These are phyloP conservation scores for Epinephelus cyanopodus DNA, from an alignment of 2,113 vertebrate species.

Conservation along the genomic window DNA sequence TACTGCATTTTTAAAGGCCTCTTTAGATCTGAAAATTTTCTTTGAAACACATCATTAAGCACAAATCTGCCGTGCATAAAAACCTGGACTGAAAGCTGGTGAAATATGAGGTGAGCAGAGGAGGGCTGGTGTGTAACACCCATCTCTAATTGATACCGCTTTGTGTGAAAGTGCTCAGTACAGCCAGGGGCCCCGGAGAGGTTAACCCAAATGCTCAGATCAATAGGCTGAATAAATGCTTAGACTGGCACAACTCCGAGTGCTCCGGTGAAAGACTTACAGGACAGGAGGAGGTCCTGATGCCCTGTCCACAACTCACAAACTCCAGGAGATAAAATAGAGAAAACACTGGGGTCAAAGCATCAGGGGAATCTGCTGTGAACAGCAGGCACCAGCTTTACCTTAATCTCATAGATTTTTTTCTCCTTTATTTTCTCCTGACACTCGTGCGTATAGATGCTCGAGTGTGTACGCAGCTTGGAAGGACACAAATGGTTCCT, in stretches of 20 bases:
- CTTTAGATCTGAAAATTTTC: not conserved
- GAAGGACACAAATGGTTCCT: slow-evolving; percentile 16
- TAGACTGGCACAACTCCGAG: slow-evolving; percentile 56
- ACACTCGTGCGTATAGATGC: not conserved
- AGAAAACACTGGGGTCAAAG: slow-evolving; percentile 54
- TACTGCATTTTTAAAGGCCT: slow-evolving; percentile 3
- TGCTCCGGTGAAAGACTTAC: slow-evolving; percentile 50
- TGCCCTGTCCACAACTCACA: slow-evolving; percentile 18
- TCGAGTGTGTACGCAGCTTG: not conserved
- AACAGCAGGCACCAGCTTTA: slow-evolving; percentile 53
- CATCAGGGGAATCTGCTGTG: slow-evolving; percentile 41
- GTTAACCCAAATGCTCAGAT: slow-evolving; percentile 53
- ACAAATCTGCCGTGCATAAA: slow-evolving; percentile 11
- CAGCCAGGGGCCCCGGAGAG: slow-evolving; percentile 38
- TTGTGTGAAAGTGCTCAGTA: slow-evolving; percentile 42
- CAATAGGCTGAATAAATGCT: slow-evolving; percentile 71
- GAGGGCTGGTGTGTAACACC: slow-evolving; percentile 19
- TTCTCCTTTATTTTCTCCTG: not conserved
- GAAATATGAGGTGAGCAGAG: slow-evolving; percentile 3
- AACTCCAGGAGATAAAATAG: slow-evolving; percentile 40
- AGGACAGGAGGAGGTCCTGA: slow-evolving; percentile 44
- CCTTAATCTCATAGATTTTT: slow-evolving; percentile 39
- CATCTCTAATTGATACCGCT: slow-evolving; percentile 29
- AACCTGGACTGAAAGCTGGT: not conserved
- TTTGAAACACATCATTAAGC: slow-evolving; percentile 32